These are phyloP conservation scores for Beroe forskalii DNA, from an alignment of 37 sponge, comb jelly and placozoan species.

Conservation along the genomic window DNA sequence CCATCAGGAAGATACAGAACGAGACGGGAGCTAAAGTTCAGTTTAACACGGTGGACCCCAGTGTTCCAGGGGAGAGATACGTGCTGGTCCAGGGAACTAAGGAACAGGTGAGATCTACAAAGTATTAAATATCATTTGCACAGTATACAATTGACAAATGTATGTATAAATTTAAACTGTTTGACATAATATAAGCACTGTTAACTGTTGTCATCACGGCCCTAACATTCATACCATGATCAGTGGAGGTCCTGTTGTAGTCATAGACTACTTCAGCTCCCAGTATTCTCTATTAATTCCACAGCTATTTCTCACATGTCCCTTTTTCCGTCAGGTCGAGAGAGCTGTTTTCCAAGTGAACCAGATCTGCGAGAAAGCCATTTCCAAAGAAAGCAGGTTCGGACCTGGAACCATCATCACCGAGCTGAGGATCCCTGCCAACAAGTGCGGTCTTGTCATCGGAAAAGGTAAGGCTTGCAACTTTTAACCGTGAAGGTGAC, in stretches of 20 bases:
- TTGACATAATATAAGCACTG: too few species aligned
- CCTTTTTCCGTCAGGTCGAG: conserved; percentile 38
- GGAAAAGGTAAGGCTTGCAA: conserved; percentile 85
- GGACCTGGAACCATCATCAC: conserved; percentile 63
- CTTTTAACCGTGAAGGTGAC: too few species aligned
- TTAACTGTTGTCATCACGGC: too few species aligned
- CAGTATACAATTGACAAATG: too few species aligned
- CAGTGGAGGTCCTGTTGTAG: too few species aligned
- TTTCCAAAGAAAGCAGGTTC: conserved; percentile 55
- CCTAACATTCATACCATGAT: too few species aligned
- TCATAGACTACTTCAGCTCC: too few species aligned
- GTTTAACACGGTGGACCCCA: conserved; percentile 72
- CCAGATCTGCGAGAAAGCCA: conserved; percentile 63
- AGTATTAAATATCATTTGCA: too few species aligned
- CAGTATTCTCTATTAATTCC: too few species aligned
- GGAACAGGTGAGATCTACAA: neutral
- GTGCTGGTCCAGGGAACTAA: conserved; percentile 52
- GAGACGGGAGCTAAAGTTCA: conserved; percentile 81
- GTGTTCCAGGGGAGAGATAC: conserved; percentile 43
- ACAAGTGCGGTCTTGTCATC: conserved; percentile 93
- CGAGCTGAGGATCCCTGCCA: conserved; percentile 73
- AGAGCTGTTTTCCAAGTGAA: conserved; percentile 54
- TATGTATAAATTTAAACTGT: too few species aligned
- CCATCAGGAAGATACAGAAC: conserved; percentile 86
- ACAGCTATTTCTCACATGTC: too few species aligned